phyloP scores from a whole-genome alignment of 2,113 vertebrate genomes.

The Gorsachius goisagi region DNA sequence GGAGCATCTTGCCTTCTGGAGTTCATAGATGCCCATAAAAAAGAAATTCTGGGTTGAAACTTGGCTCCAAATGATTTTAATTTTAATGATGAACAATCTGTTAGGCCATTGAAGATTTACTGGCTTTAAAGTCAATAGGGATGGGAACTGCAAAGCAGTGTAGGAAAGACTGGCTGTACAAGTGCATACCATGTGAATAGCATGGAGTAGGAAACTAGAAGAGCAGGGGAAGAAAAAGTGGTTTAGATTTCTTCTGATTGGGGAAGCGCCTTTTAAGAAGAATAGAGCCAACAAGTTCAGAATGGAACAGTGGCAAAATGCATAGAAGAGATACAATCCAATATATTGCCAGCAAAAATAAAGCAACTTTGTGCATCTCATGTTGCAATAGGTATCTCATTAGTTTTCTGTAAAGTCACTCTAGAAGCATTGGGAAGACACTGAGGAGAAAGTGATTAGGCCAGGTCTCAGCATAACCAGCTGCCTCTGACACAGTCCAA shows the following conservation, averaged over 20 bases:
- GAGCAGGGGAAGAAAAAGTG: not conserved
- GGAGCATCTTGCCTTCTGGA: not conserved
- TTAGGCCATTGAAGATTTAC: not conserved
- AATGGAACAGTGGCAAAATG: not conserved
- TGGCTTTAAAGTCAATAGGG: not conserved
- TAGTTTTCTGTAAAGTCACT: not conserved
- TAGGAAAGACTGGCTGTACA: not conserved
- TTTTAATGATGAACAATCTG: not conserved
- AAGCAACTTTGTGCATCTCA: not conserved
- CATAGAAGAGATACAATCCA: not conserved
- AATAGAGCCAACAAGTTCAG: not conserved
- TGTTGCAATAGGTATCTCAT: not conserved
- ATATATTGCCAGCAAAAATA: not conserved
- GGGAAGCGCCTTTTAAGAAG: not conserved
- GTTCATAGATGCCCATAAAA: not conserved
- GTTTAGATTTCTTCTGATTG: not conserved
- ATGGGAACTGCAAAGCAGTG: not conserved
- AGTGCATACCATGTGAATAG: not conserved
- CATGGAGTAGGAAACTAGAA: not conserved
- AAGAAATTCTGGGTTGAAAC: not conserved
- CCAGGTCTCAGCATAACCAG: not conserved
- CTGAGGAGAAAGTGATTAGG: not conserved
- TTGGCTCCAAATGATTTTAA: not conserved
- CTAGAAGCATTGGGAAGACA: not conserved
- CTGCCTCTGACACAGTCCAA: not conserved